phyloP scores from a whole-genome alignment of 1,140 invertebrate species.

The Anoplolepis gracilipes region DNA sequence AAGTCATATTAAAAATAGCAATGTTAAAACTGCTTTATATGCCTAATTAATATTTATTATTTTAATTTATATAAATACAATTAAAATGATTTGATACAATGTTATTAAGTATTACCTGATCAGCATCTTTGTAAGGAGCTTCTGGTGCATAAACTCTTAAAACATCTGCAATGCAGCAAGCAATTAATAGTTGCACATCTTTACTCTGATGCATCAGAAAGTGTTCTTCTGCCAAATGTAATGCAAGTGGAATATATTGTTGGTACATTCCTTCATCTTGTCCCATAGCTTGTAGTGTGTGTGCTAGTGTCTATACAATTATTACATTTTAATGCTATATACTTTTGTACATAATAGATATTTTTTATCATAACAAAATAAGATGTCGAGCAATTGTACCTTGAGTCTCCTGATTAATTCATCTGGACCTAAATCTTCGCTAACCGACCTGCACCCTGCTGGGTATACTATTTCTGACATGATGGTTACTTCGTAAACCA shows the following conservation, averaged over 20 bases:
- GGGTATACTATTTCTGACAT: slow-evolving; percentile 95
- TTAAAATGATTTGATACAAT: background rate
- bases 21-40: background rate
- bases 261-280: slow-evolving; percentile 97
- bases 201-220: slow-evolving; percentile 96
- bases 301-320: slow-evolving; percentile 91
- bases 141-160: slow-evolving; percentile 99
- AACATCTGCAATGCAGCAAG: slow-evolving; percentile 99
- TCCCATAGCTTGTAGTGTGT: slow-evolving; percentile 98
- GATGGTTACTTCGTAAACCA: slow-evolving; percentile 77
- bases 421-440: slow-evolving; percentile 97
- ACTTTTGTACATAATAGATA: background rate
- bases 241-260: slow-evolving; percentile 96
- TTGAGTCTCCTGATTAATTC: slow-evolving; percentile 97
- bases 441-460: slow-evolving; percentile 94
- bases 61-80: background rate
- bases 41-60: background rate
- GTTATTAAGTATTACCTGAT: slow-evolving; percentile 89
- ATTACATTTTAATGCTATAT: slow-evolving; percentile 40
- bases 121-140: slow-evolving; percentile 98
- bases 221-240: slow-evolving; percentile 96
- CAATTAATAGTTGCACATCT: slow-evolving; percentile 97
- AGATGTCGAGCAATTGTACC: slow-evolving; percentile 85
- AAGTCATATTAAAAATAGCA: slow-evolving; percentile 10
- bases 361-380: background rate